Evolutionary conservation across 2,797 vertebrate genomes (phyloP).

Genomic region (Phoebastria nigripes): DNA sequence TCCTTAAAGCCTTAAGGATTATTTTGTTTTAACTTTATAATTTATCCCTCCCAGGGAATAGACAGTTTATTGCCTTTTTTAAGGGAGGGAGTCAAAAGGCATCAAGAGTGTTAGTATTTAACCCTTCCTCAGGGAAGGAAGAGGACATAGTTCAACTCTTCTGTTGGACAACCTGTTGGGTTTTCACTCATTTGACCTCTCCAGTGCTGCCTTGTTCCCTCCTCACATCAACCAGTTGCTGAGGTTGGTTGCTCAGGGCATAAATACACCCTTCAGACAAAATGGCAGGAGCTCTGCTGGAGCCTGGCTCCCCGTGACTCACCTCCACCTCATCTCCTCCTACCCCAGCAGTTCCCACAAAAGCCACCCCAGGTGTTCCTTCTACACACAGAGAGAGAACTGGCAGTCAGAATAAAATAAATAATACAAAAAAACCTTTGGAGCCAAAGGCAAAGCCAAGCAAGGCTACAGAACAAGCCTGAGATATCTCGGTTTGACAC

Average conservation of each 20-base stretch:
- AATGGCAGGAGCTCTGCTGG: neutral
- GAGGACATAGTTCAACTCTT: neutral
- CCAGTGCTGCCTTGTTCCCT: neutral
- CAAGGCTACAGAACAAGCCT: neutral
- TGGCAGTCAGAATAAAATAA: neutral
- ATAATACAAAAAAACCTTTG: neutral
- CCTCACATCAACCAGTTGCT: neutral
- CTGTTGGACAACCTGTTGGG: neutral
- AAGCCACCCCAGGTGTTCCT: neutral
- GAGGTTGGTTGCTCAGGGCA: neutral
- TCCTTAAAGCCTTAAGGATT: neutral
- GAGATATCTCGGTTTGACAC: neutral
- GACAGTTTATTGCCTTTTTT: neutral
- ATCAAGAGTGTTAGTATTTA: neutral
- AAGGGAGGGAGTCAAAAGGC: neutral
- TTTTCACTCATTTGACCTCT: neutral
- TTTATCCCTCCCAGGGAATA: neutral
- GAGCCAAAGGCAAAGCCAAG: neutral
- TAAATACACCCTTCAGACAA: neutral
- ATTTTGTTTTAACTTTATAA: neutral
- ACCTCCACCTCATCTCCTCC: neutral
- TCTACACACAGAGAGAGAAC: neutral
- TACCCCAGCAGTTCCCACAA: neutral
- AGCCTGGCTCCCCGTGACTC: neutral
- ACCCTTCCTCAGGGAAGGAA: neutral